phyloP scores from a whole-genome alignment of 2,888 invertebrate genomes.

The Acrocyrtus sp. region DNA sequence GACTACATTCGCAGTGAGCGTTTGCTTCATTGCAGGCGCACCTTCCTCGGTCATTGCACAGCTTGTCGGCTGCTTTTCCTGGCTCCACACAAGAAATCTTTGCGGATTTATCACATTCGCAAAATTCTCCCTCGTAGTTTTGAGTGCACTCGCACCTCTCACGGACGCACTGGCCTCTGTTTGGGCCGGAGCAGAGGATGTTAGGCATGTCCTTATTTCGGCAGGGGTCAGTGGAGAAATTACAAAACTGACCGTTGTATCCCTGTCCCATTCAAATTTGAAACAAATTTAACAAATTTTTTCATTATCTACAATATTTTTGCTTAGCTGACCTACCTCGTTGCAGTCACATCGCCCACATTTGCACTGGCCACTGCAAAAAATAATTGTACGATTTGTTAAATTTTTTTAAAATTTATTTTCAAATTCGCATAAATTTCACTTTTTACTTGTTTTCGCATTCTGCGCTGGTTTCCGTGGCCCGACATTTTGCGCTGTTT shows the following conservation, averaged over 20 bases:
- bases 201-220: neutral
- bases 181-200: constrained; percentile 23
- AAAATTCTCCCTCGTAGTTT: constrained; percentile 31
- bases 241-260: constrained; percentile 41
- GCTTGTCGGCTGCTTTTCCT: constrained; percentile 1
- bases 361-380: constrained; percentile 45
- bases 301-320: no score
- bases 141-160: constrained; percentile 21
- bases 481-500: constrained; percentile 11
- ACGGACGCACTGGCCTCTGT: constrained; percentile 29
- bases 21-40: constrained; percentile 19
- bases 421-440: no score
- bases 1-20: constrained; percentile 28
- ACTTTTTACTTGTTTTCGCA: constrained; percentile 33
- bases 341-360: constrained; percentile 44
- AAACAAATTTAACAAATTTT: no score
- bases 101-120: constrained; percentile 35
- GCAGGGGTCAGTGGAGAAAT: constrained; percentile 28
- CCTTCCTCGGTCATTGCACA: constrained; percentile 38
- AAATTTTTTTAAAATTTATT: neutral
- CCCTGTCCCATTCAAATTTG: no score
- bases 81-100: constrained; percentile 45
- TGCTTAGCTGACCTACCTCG: neutral
- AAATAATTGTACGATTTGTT: neutral
- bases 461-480: neutral